Evolutionary conservation across 1,140 invertebrate species (phyloP), one percentile per base, ranked within the genome.

Genomic region (Leptestheria dahalacensis): DNA sequence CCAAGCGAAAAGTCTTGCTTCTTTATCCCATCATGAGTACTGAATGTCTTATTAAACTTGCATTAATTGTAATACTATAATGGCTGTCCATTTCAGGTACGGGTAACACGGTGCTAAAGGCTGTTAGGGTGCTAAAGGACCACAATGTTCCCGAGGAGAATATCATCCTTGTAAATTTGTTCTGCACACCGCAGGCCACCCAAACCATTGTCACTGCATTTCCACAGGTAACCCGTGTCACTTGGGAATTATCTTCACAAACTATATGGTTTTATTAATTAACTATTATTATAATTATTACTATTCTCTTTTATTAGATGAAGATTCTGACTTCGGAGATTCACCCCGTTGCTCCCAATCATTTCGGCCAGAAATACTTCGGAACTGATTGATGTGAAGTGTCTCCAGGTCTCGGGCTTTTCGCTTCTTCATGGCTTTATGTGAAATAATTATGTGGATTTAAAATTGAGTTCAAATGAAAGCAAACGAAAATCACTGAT

Each of bases 321-420:
- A 94, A 87, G 70, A 92, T 97, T 66, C 78, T 97, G 50, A 96
- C 93, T 1, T 93, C 92, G 1, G 94, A 97, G 73, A 78, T 98
- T 48, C 89, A 97, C 74, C 83, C 84, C 9, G 83, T 95, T n/a
- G 90, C 91, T 24, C 94, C 93, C 15, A 96, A 94, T 76, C 93
- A 97, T 75, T 98, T 98, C 78, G 93, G 93, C 64, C 89, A 94
- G 75, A 95, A 93, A 75, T 97, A 97, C 75, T 98, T 98, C 81
- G 94, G 94, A 67, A 97, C 92, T 62, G 92, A 97, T 76, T 97
- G 81, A 82, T 75, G 15, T 9, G 15, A 41, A 41, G 6, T 9
- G 15, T 41, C 33, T 41, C 15, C 33, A 9, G 33, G n/a, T n/a
- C n/a, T n/a, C n/a, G n/a, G n/a, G n/a, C n/a, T n/a, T n/a, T n/a